A percentile compares a stretch with the other conserved stretches of the same genome.
Conservation (phyloP, 2,888 invertebrate genomes). For the Caenorhabditis sp. region DNA sequence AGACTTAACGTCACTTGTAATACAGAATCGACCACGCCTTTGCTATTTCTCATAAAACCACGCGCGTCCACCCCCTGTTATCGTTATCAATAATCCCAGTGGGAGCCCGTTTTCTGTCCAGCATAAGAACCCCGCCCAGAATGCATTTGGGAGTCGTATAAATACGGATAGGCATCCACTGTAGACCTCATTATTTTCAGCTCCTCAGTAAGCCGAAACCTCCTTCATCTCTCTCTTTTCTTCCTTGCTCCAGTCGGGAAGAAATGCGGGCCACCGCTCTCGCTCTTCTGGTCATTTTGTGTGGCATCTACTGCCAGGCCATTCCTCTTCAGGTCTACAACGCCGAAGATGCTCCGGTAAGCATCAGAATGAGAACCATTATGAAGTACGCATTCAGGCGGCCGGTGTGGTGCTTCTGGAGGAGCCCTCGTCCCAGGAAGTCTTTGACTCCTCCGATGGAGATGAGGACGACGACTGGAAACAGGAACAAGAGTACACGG, state of each 20-base stretch:
- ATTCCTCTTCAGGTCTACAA: slow-evolving; percentile 16
- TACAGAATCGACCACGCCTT: slow-evolving; percentile 31
- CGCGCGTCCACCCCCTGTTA: not conserved
- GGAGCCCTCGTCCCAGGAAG: slow-evolving; percentile 2
- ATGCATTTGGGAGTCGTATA: slow-evolving; percentile 3
- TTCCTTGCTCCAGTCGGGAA: not conserved
- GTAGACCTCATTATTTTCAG: slow-evolving; percentile 44
- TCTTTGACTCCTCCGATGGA: not conserved
- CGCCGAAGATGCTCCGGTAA: slow-evolving; percentile 28
- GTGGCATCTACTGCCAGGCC: slow-evolving; percentile 1
- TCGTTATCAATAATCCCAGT: slow-evolving; percentile 28
- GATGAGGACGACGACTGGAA: slow-evolving; percentile 52
- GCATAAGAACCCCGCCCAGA: slow-evolving; percentile 28
- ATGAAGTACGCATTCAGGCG: no score
- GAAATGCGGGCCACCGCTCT: slow-evolving; percentile 22
- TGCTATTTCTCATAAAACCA: not conserved
- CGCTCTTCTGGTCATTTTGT: slow-evolving; percentile 17
- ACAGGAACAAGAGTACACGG: slow-evolving; percentile 33
- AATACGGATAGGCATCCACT: slow-evolving; percentile 11
- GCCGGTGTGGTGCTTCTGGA: slow-evolving; percentile 33
- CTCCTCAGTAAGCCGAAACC: slow-evolving; percentile 25
- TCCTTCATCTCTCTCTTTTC: no score
- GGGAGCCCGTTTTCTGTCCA: not conserved
- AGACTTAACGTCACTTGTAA: slow-evolving; percentile 26
- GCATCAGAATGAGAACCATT: no score